Evolutionary conservation across 2,888 invertebrate species (phyloP), one percentile per base, ranked within the genome.

Genomic region (Micoletzkya japonica): DNA sequence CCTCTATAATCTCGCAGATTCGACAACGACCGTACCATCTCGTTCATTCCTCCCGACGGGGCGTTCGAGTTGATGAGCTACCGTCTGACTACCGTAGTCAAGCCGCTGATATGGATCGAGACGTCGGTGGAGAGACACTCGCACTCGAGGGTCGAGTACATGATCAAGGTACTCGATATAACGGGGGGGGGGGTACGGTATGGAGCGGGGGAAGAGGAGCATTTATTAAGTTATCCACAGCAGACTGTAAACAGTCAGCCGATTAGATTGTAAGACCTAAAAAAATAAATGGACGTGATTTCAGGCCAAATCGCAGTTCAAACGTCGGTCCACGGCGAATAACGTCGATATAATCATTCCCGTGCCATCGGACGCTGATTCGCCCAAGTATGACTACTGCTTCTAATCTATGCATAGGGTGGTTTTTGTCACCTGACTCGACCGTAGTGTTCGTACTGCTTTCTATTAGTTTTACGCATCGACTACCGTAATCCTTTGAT

Each of bases 21-120:
- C 87, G 97, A 98, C 87, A 96, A 96, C 86, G 97, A 98, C 86
- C 90, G 97, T 70, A 98, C 97, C 94, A 85, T 85, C 54, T 81
- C 82, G 0, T 97, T 98, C 86, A 95, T 98, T 84, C 97, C 97
- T 70, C 97, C 97, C 0, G 97, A 97, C 89, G 97, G 97, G 26
- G 97, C 97, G 87, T 97, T 98, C 88, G 97, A 98, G 86, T 88
- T 98, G 72, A 98, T 98, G 79, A 79, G 78, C 59, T 79, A 78
- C 64, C 61, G 80, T 37, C 68, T 76, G 36, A 73, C 75, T n/a
- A 77, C 76, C 37, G 74, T 74, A 56, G 71, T 72, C 14, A 97
- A 98, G 85, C 97, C 97, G 0, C 87, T 97, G 74, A 95, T 97
- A 85, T 97, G 97, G 97, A 96, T 98, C 73, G 97, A 98, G 87